Evolutionary conservation across 2,113 vertebrate genomes (phyloP).

Genomic region (Charina bottae): DNA sequence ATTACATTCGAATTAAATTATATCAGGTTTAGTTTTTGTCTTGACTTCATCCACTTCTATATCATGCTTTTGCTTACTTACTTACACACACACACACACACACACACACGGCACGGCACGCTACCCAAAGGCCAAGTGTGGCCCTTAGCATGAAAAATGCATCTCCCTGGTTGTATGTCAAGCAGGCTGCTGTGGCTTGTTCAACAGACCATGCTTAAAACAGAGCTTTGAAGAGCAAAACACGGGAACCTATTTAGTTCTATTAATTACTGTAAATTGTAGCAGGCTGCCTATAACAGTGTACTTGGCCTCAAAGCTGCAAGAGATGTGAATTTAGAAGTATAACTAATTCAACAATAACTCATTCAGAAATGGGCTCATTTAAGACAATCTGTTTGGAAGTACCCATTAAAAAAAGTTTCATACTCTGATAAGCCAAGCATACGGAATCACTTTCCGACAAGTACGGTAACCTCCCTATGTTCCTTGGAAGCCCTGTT

Average conservation of each 20-base stretch:
- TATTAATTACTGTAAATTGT: conserved; percentile 1
- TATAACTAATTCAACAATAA: background rate
- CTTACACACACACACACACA: background rate
- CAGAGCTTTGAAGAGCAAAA: background rate
- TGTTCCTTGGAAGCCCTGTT: background rate
- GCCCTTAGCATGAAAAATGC: background rate
- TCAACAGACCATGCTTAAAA: background rate
- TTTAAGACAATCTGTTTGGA: background rate
- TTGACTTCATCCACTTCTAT: background rate
- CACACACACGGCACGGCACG: background rate
- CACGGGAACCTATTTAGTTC: background rate
- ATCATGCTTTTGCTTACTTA: background rate
- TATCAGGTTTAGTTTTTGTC: background rate
- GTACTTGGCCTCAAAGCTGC: background rate
- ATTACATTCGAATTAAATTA: background rate
- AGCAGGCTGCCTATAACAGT: background rate
- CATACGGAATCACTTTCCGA: background rate
- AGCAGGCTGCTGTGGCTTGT: background rate
- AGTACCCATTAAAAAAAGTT: background rate
- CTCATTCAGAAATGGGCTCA: background rate
- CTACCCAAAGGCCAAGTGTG: background rate
- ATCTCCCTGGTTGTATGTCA: background rate
- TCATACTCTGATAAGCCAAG: background rate
- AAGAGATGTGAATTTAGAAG: background rate
- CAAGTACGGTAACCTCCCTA: background rate